Evolutionary conservation across 2,113 vertebrate species (phyloP).

Genomic region (Neomonachus schauinslandi): DNA sequence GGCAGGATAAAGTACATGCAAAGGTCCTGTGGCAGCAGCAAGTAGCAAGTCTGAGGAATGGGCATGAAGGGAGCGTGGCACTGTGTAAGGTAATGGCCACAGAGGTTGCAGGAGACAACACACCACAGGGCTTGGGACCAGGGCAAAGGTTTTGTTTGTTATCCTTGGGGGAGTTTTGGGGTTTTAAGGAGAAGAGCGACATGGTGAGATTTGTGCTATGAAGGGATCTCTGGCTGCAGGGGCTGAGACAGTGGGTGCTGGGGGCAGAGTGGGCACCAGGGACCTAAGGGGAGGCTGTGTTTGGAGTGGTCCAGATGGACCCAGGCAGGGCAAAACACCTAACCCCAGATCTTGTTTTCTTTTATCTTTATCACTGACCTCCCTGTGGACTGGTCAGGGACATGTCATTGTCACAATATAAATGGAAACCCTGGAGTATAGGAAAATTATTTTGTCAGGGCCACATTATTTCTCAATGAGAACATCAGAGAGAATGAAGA

Average conservation of each 20-base stretch:
- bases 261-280: not conserved
- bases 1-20: not conserved
- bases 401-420: not conserved
- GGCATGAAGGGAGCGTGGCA: accelerated
- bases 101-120: not conserved
- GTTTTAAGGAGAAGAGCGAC: not conserved
- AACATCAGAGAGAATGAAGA: not conserved
- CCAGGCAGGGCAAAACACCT: too few species aligned
- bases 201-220: not conserved
- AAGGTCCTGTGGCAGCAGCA: not conserved
- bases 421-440: not conserved
- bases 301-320: not conserved
- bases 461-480: not conserved
- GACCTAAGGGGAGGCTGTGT: not conserved
- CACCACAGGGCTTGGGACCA: not conserved
- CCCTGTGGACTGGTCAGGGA: not conserved
- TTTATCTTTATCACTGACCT: not conserved
- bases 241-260: accelerated
- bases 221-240: not conserved
- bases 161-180: not conserved
- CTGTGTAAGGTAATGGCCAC: accelerated
- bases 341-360: not conserved
- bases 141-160: not conserved
- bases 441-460: not conserved
- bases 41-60: not conserved